Evolutionary conservation across 2,797 vertebrate genomes (phyloP).

Genomic region (Oophaga sylvatica): DNA sequence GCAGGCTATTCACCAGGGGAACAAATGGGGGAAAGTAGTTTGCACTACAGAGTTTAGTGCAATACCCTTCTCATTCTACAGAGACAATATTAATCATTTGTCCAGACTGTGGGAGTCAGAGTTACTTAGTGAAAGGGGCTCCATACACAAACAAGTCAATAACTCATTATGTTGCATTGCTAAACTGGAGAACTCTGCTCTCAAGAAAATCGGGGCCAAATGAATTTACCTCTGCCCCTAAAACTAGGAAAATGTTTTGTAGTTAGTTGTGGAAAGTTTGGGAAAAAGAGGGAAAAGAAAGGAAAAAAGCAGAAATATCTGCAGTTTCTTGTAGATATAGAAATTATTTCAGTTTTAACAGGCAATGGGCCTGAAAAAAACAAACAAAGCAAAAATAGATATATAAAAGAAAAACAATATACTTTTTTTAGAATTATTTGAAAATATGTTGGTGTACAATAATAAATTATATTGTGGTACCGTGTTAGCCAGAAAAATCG

Average conservation of each 20-base stretch:
- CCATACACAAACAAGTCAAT: conserved; percentile 87
- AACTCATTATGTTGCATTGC: conserved; percentile 87
- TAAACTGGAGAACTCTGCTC: conserved; percentile 72
- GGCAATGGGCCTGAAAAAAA: too few species aligned
- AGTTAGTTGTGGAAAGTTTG: conserved; percentile 73
- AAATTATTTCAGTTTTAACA: background rate
- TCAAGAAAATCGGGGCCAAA: conserved; percentile 69
- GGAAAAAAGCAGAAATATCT: conserved; percentile 63
- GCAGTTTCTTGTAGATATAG: background rate
- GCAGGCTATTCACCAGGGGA: conserved; percentile 76
- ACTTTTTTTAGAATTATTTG: too few species aligned
- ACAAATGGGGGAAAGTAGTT: conserved; percentile 80
- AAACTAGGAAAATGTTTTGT: conserved; percentile 72
- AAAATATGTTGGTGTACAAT: too few species aligned
- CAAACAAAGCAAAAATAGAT: too few species aligned
- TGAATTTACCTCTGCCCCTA: conserved; percentile 80
- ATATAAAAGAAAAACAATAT: too few species aligned
- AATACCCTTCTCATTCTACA: conserved; percentile 76
- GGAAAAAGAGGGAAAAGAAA: conserved; percentile 68
- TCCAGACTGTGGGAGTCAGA: conserved; percentile 83
- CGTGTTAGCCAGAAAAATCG: too few species aligned
- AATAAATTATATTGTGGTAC: too few species aligned
- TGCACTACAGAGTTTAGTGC: conserved; percentile 80
- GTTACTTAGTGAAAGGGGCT: conserved; percentile 81
- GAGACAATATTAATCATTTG: conserved; percentile 87